Base-by-base conservation (phyloP, 2,797 vertebrate species). In the Pantherophis alleghaniensis region DNA sequence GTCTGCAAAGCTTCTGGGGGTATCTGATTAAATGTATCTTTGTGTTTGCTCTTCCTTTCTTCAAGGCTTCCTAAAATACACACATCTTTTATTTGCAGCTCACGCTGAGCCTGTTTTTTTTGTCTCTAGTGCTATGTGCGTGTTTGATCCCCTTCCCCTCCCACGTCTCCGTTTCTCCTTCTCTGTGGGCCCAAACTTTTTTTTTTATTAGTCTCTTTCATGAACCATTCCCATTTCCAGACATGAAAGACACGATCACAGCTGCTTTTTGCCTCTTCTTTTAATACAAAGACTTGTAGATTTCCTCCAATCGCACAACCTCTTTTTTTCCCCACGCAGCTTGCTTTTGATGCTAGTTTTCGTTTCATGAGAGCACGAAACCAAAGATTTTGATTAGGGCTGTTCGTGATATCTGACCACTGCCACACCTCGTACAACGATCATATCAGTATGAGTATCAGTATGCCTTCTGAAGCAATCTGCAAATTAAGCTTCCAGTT, bases 11-110 rank as follows among this genome's bases (percentile, higher is more conserved):
- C 92, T 90, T 91, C 90, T 93, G 60, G 92, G 74, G 60, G 74
- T 61, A 91, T 93, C 94, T 94, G 90, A 93, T 94, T 91, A 91
- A 94, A 94, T 79, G 91, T 59, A 91, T 55, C 60, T 91, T 88
- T 89, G 37, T 91, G 87, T 93, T 91, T 94, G 87, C 60, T 91
- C 59, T 91, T 59, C 90, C 10, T 86, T 86, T 94, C 87, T 91
- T 88, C 94, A 86, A 87, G 90, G 92, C 87, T 89, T 94, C 90
- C 87, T 6, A 13, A 91, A 94, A 86, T 60, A 74, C 55, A 74
- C 24, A 5, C 87, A 60, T 92, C 87, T 91, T 94, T 94, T 91
- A 89, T 89, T 94, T 91, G 87, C 87, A 60, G 87, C 94, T 79
- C 87, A 88, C 26, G 74, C 92, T 93, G 94, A 69, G 74, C 90